Base-by-base conservation (phyloP, 2,888 invertebrate species). In the Philopedon plagiatum region DNA sequence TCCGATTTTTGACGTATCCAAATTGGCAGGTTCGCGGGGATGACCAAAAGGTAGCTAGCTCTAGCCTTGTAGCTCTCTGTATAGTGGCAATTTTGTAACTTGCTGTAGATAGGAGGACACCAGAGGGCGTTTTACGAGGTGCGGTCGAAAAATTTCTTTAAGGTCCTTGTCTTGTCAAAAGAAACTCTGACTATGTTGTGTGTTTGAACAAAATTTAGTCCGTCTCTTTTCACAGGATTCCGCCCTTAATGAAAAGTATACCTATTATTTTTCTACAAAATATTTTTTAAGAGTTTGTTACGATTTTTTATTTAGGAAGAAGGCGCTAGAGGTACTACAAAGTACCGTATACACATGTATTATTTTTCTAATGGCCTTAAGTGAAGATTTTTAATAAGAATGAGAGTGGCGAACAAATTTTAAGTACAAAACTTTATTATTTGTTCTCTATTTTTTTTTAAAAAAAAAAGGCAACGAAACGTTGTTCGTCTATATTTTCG, bases 21-120 rank as follows among this genome's bases (percentile, higher is more conserved):
- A 34, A 9, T 34, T 49, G 49, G 21, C 49, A 49, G 21, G 15
- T 49, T 15, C 49, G 11, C 11, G 32, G 13, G 13, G 7, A 26
- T 39, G 34, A 49, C 39, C 51, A 23, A 63, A 23, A 39, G 15
- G 19, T 26, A 49, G n/a, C 46, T 26, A 58, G 37, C 63, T 57
- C 37, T 39, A 23, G 29, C 13, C 13, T 51, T 29, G 34, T 54
- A 54, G 56, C 44, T 60, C 46, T 70, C 57, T 23, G 21, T 57
- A 65, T 44, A 65, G 57, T 41, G 56, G 56, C 56, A 57, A 65
- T 57, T 54, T 57, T 46, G n/a, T 46, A 46, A 57, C 15, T 57
- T 57, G 57, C 64, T 44, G 15, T 63, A 69, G 44, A 37, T 19
- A 46, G 37, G 19, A 54, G 23, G 34, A 23, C n/a, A 15, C 49